Evolutionary conservation across 1,140 invertebrate genomes (phyloP).

Genomic region (Heliconius himera): DNA sequence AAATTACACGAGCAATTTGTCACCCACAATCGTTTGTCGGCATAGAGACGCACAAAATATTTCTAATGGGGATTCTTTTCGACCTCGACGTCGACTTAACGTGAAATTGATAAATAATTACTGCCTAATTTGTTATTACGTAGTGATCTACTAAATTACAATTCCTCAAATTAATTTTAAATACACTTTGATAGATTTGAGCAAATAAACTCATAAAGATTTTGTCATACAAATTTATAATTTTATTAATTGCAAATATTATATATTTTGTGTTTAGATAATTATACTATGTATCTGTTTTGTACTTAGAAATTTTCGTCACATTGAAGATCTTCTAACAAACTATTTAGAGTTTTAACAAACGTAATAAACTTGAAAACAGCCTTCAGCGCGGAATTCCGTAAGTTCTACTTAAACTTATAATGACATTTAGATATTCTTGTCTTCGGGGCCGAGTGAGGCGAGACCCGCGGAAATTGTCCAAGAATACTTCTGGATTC

Average conservation of each 20-base stretch:
- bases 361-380: conserved; percentile 62
- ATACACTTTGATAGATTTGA: neutral
- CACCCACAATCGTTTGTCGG: conserved; percentile 27
- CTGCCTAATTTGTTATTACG: conserved; percentile 12
- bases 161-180: neutral
- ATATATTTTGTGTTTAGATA: too few relatives aligned
- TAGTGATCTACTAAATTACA: neutral
- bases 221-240: too few relatives aligned
- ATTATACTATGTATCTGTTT: too few relatives aligned
- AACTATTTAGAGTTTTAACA: conserved; percentile 45
- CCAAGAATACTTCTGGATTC: conserved; percentile 72
- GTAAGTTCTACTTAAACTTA: conserved; percentile 68
- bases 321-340: conserved; percentile 30
- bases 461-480: conserved; percentile 55
- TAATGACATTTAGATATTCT: conserved; percentile 80
- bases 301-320: too few relatives aligned
- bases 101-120: conserved; percentile 26
- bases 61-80: conserved; percentile 24
- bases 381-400: conserved; percentile 58
- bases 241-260: too few relatives aligned
- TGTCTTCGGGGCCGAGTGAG: conserved; percentile 57
- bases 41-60: conserved; percentile 25
- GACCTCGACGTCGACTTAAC: conserved; percentile 19
- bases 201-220: too few relatives aligned
- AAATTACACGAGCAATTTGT: conserved; percentile 37